A percentile compares a stretch with the other conserved stretches of the same genome.
phyloP scores from a whole-genome alignment of 2,888 invertebrate genomes.

The Drosophila kambysellisi region DNA sequence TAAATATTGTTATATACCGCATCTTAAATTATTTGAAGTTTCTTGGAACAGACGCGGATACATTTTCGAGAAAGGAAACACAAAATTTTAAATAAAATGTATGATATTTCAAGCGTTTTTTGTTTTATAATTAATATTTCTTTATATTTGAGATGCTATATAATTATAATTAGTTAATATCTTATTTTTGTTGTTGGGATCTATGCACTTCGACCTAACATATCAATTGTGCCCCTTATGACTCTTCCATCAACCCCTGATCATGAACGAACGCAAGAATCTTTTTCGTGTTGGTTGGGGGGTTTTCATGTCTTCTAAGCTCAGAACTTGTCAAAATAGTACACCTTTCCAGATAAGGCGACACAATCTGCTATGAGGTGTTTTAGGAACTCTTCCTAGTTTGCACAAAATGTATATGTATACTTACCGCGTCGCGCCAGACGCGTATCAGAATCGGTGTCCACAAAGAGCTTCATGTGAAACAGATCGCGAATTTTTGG shows the following conservation, averaged over 20 bases:
- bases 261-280: no score
- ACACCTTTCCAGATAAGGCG: no score
- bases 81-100: neutral
- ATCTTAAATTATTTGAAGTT: neutral
- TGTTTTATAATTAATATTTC: neutral
- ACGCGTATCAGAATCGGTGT: conserved; percentile 99
- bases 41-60: no score
- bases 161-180: neutral
- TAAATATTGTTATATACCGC: neutral
- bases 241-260: no score
- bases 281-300: neutral
- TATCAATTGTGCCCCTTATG: no score
- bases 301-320: neutral
- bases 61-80: neutral
- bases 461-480: conserved; percentile 99
- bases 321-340: no score
- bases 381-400: no score
- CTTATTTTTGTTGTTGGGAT: neutral
- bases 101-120: neutral
- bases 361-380: no score
- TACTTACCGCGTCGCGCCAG: conserved; percentile 95
- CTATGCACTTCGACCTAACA: neutral
- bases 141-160: neutral
- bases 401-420: neutral
- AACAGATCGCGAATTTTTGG: conserved; percentile 97